A percentile compares a stretch with the other conserved stretches of the same genome.
Conservation (phyloP, 2,797 vertebrate genomes). For the Sylvilagus floridanus region DNA sequence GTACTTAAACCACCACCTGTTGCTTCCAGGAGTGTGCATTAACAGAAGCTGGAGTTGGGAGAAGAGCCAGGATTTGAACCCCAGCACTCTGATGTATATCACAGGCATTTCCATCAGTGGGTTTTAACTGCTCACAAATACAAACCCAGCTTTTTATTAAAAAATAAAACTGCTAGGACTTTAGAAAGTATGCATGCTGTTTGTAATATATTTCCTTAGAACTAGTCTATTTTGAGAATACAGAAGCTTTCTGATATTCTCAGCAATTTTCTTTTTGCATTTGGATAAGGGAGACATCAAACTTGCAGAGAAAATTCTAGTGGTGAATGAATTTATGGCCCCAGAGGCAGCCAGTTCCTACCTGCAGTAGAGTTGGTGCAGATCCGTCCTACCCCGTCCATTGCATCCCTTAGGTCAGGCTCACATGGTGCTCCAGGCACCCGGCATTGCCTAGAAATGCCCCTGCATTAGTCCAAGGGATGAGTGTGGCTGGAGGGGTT, state of each 20-base stretch:
- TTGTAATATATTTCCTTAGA: background rate
- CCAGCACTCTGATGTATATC: too few relatives aligned
- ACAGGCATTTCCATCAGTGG: too few relatives aligned
- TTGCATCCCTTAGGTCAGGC: background rate
- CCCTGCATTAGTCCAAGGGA: background rate
- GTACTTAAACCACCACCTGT: too few relatives aligned
- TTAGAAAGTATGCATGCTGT: background rate
- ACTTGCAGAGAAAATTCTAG: background rate
- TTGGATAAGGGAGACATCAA: background rate
- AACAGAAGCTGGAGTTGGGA: too few relatives aligned
- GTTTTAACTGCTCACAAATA: too few relatives aligned
- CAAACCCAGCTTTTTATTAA: too few relatives aligned
- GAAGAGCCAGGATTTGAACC: too few relatives aligned
- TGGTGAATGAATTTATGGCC: background rate
- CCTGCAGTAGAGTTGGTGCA: rapidly evolving
- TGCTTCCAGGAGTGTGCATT: too few relatives aligned
- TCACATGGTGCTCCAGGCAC: background rate
- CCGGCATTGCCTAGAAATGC: background rate
- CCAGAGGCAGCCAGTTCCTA: background rate
- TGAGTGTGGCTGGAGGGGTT: background rate
- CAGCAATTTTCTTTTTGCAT: background rate
- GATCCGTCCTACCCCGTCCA: rapidly evolving
- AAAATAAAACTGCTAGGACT: conserved; percentile 2
- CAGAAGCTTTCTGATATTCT: background rate
- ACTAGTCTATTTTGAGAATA: background rate